Evolutionary conservation across 2,888 invertebrate species (phyloP).

Genomic region (Lycocerus yunnanus): DNA sequence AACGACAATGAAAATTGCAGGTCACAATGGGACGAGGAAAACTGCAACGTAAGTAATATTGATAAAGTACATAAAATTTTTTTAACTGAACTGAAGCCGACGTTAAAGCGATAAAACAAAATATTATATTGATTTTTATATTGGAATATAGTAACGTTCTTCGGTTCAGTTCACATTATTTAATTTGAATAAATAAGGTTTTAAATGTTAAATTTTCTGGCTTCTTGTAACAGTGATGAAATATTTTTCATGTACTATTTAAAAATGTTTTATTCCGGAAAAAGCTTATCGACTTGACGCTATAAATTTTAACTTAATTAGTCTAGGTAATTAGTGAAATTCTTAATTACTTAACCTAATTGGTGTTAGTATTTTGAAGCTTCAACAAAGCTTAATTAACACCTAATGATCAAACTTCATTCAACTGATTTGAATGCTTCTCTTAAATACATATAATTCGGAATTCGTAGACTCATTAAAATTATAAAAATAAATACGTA

Average conservation of each 20-base stretch:
- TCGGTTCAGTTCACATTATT: neutral
- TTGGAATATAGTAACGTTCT: constrained; percentile 1
- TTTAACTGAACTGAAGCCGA: no score
- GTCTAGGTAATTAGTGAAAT: neutral
- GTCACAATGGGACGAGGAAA: constrained; percentile 79
- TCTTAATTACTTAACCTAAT: neutral
- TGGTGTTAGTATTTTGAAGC: neutral
- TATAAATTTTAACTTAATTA: neutral
- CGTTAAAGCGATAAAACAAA: neutral
- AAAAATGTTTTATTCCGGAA: neutral
- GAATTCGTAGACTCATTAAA: neutral
- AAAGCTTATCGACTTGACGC: neutral
- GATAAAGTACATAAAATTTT: neutral
- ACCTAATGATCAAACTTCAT: neutral
- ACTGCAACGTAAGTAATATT: constrained; percentile 57
- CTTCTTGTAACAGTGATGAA: neutral
- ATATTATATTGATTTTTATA: neutral
- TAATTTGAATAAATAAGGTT: neutral
- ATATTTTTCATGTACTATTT: no score
- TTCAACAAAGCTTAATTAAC: neutral
- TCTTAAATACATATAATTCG: neutral
- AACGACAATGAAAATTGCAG: constrained; percentile 80
- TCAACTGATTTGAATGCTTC: neutral
- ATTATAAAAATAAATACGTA: neutral
- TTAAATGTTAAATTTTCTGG: neutral